A percentile compares a stretch with the other conserved stretches of the same genome.
Evolutionary conservation across 2,888 invertebrate genomes (phyloP).

Genomic region (Heteromurus nitidus): DNA sequence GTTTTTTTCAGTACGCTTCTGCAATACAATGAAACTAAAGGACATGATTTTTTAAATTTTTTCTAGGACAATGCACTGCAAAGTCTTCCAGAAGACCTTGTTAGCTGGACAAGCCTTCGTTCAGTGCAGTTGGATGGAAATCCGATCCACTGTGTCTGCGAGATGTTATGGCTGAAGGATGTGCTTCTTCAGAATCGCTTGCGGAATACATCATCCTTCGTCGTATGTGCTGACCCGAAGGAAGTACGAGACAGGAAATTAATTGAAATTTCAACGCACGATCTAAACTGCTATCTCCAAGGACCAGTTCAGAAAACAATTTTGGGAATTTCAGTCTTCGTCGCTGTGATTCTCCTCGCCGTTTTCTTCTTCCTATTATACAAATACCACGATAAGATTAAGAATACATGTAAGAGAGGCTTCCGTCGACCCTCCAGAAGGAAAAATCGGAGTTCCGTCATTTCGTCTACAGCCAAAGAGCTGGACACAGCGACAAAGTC

Average conservation of each 20-base stretch:
- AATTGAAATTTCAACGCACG: slow-evolving; percentile 83
- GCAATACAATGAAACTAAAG: too few relatives aligned
- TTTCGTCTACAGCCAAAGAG: slow-evolving; percentile 69
- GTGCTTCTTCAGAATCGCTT: slow-evolving; percentile 75
- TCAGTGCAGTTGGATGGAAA: slow-evolving; percentile 88
- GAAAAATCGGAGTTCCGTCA: slow-evolving; percentile 69
- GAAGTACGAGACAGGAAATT: slow-evolving; percentile 82
- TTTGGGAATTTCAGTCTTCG: slow-evolving; percentile 85
- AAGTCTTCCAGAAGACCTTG: slow-evolving; percentile 85
- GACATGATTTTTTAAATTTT: background rate
- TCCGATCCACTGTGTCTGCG: slow-evolving; percentile 88
- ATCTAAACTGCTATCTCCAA: slow-evolving; percentile 86
- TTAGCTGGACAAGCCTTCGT: slow-evolving; percentile 86
- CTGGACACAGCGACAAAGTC: slow-evolving; percentile 71
- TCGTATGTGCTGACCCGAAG: slow-evolving; percentile 85
- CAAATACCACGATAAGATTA: slow-evolving; percentile 86
- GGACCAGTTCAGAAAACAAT: slow-evolving; percentile 87
- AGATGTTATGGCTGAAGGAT: slow-evolving; percentile 86
- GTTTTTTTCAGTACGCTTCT: too few relatives aligned
- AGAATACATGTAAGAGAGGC: slow-evolving; percentile 83
- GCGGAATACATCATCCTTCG: slow-evolving; percentile 74
- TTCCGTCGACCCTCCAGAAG: slow-evolving; percentile 69
- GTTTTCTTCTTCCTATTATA: slow-evolving; percentile 85
- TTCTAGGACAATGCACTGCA: slow-evolving; percentile 84
- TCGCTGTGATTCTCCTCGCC: slow-evolving; percentile 83